A percentile compares a stretch with the other conserved stretches of the same genome.
These are phyloP conservation scores for Caerostris extrusa DNA, from an alignment of 1,140 invertebrate species.

Conservation along the genomic window DNA sequence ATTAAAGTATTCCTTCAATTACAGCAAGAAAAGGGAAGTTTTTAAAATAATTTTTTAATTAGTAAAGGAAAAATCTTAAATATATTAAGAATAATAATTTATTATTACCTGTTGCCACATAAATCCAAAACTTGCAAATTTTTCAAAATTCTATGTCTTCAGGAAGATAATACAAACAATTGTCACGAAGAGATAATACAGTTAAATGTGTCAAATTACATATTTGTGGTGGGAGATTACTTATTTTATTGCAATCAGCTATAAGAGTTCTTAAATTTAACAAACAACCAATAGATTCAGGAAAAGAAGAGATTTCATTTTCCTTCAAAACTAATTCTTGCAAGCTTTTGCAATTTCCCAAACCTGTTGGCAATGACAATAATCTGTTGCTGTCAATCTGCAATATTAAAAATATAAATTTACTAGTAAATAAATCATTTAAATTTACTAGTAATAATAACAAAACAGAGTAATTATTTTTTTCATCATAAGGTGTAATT, in stretches of 20 bases:
- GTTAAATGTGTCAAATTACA: constrained; percentile 95
- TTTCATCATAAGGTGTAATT: background rate
- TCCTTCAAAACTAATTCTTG: constrained; percentile 98
- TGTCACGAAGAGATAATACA: constrained; percentile 98
- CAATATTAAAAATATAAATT: constrained; percentile 81
- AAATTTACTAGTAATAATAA: constrained; percentile 81
- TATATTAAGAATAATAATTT: background rate
- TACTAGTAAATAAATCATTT: background rate
- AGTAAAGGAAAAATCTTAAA: background rate
- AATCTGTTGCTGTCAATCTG: constrained; percentile 99
- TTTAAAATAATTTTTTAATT: too few species aligned
- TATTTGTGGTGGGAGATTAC: constrained; percentile 93
- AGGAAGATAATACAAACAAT: constrained; percentile 86
- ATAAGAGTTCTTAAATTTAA: constrained; percentile 96
- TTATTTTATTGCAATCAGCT: constrained; percentile 97
- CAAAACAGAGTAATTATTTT: background rate
- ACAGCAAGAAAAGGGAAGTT: too few species aligned
- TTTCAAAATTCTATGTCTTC: constrained; percentile 94
- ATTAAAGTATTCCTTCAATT: too few species aligned
- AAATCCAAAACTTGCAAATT: constrained; percentile 97
- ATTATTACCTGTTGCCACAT: constrained; percentile 91
- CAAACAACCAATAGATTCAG: constrained; percentile 94
- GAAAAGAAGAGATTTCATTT: constrained; percentile 96
- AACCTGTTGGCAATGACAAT: constrained; percentile 91
- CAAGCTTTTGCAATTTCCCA: constrained; percentile 95